Evolutionary conservation across 2,888 invertebrate genomes (phyloP), one percentile per base, ranked within the genome.

Genomic region (Steromphala cineraria): DNA sequence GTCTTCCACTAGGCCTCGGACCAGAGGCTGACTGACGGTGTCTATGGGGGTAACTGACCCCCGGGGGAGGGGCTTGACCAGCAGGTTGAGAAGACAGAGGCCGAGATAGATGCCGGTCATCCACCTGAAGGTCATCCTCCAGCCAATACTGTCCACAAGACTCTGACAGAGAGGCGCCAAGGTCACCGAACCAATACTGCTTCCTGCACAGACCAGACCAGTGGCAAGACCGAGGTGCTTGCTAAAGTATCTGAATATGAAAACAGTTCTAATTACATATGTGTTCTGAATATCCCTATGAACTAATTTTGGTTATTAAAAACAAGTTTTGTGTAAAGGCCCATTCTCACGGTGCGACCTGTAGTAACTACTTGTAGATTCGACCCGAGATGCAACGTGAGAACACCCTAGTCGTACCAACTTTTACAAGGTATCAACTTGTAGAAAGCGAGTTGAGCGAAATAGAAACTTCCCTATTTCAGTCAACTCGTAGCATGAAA

Each of bases 191-290:
- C 91, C 91, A 19, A 89, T 79, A 52, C 91, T 91, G 77, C 90
- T 90, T 15, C 91, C 91, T 1, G 90, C 85, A 8, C 87, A 87
- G 17, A 89, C 89, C 24, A 91, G 84, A 0, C 91, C 90, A 1
- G 89, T 90, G 0, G 91, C 91, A 8, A 90, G 46, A 5, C 87
- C 84, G 36, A 89, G 81, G 80, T 91, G 87, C 75, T 88, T 88
- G 75, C 90, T 88, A 80, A 92, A 92, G 80, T 90, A 91, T 36
- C 87, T 83, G 52, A n/a, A n/a, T 36, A 36, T 36, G 36, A 36
- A 7, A 36, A 36, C 7, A 36, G 36, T 36, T 36, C 7, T 2
- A 36, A 36, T 36, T 2, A 36, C n/a, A n/a, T n/a, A n/a, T n/a
- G n/a, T n/a, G n/a, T n/a, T n/a, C n/a, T n/a, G n/a, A n/a, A n/a